Base-by-base conservation (phyloP, 2,888 invertebrate species). In the Andrena trimmerana region DNA sequence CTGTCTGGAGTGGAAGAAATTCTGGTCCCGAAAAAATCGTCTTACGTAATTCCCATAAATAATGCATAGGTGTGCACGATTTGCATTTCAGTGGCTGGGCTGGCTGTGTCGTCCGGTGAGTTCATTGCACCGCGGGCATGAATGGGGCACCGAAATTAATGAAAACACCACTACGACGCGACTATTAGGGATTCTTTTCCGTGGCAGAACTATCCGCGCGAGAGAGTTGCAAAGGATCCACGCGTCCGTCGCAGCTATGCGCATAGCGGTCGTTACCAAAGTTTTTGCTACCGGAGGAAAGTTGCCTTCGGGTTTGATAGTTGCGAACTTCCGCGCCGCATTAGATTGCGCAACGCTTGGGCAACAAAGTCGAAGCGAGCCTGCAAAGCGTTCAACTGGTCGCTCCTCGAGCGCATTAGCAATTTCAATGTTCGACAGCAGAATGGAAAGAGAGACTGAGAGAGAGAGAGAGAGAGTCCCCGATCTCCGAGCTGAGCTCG, bases 1-100 rank as follows among this genome's bases (percentile, higher is more conserved):
- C 13, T 54, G 31, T 13, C 50, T 13, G 63, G 10, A 52, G 42
- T 31, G 20, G 50, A 63, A 50, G 50, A 75, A 59, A 62, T 74
- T 73, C 52, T 62, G 52, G 74, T 36, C 63, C 48, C 65, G 57
- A 59, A 59, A 83, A 76, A 57, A 67, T 54, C 68, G 36, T 54
- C 78, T 88, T 88, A 80, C 76, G 77, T 88, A 86, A 88, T 75
- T 71, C 79, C 57, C 77, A 81, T 85, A 82, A 82, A 87, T 86
- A 88, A 88, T 86, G 75, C 70, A 88, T 87, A 79, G 42, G 42
- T 24, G 36, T 60, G 69, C 29, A 66, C 65, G 77, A 87, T 86
- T 88, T 88, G 73, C 86, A 87, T 86, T 87, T 86, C 63, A 81
- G 62, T 69, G 67, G 70, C 63, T 62, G 70, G 5, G 70, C 63